Evolutionary conservation across 2,797 vertebrate species (phyloP), one percentile per base, ranked within the genome.

Genomic region (Cyclura pinguis): DNA sequence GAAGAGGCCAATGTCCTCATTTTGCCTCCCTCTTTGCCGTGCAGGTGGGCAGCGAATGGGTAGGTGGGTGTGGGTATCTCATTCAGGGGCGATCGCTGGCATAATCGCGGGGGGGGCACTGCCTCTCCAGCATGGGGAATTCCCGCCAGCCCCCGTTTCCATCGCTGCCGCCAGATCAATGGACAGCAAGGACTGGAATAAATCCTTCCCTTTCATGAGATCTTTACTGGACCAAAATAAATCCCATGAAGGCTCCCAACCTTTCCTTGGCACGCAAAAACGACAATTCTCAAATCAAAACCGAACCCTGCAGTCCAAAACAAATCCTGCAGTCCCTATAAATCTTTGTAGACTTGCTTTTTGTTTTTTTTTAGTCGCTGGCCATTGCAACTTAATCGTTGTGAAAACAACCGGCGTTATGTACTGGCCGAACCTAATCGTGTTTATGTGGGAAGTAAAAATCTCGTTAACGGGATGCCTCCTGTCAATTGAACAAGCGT

Each of bases 71-170:
- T 69, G 55, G 6, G 42, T 86, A 52, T 14, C 0, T 4, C 82
- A 38, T 55, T 59, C 35, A 2, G 57, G 4, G n/a, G 32, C 4
- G 29, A 13, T 42, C 29, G 29, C 0, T 16, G 59, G 18, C 18
- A 62, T 62, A 20, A 20, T 22, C 18, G 20, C 4, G 5, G 64
- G 92, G 83, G 78, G 85, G 42, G 42, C 91, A 55, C 88, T 86
- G 52, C 73, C 73, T 6, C 16, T 18, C 72, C 72, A n/a, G 10
- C 32, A 3, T 50, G 35, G 4, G 10, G 6, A 16, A 10, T 4
- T 8, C 64, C 6, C 29, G 18, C 84, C 20, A 13, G 1, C 24
- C 13, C 8, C 29, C 16, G 16, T 32, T 32, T 18, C 80, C 80
- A 32, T 14, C 12, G 80, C 3, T 62, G 14, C 76, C 24, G 4